Evolutionary conservation across 1,140 invertebrate genomes (phyloP).

Genomic region (Drosophila cardini): DNA sequence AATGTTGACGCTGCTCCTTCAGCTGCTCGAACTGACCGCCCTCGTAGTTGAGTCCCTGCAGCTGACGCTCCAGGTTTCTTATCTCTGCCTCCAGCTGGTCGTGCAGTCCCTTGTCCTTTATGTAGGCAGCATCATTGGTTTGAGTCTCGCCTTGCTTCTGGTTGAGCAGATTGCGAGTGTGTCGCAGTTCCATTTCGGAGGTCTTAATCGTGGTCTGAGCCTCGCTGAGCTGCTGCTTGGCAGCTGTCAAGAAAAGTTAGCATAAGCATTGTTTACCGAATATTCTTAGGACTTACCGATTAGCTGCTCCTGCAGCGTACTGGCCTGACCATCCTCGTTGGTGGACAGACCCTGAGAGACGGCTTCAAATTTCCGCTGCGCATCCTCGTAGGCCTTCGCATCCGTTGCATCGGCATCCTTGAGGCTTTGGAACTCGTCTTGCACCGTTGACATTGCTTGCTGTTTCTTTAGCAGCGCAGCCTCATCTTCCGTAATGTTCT

Average conservation of each 20-base stretch:
- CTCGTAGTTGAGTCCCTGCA: slow-evolving; percentile 87
- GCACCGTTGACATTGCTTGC: slow-evolving; percentile 88
- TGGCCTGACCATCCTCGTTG: slow-evolving; percentile 91
- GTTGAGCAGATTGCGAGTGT: slow-evolving; percentile 89
- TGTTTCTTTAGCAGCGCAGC: slow-evolving; percentile 88
- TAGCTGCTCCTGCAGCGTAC: slow-evolving; percentile 95
- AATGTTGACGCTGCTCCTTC: slow-evolving; percentile 85
- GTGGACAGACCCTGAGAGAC: slow-evolving; percentile 92
- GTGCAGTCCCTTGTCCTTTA: slow-evolving; percentile 89
- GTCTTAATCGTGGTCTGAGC: slow-evolving; percentile 93
- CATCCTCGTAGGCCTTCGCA: slow-evolving; percentile 88
- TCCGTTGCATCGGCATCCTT: slow-evolving; percentile 89
- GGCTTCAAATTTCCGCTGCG: slow-evolving; percentile 93
- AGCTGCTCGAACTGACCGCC: slow-evolving; percentile 88
- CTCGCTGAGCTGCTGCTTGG: slow-evolving; percentile 90
- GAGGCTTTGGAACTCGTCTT: slow-evolving; percentile 89
- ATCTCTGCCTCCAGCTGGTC: slow-evolving; percentile 88
- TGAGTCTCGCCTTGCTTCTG: slow-evolving; percentile 89
- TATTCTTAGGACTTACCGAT: slow-evolving; percentile 87
- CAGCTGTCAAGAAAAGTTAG: slow-evolving; percentile 85
- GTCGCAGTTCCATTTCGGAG: slow-evolving; percentile 90
- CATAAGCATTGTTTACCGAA: not conserved
- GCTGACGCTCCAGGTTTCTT: slow-evolving; percentile 73
- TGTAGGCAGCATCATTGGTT: slow-evolving; percentile 89
- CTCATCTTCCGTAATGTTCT: slow-evolving; percentile 90